Percentiles rank a stretch among this genome's conserved stretches.
phyloP scores from a whole-genome alignment of 2,888 invertebrate species.

The Agrilus cyanescens region DNA sequence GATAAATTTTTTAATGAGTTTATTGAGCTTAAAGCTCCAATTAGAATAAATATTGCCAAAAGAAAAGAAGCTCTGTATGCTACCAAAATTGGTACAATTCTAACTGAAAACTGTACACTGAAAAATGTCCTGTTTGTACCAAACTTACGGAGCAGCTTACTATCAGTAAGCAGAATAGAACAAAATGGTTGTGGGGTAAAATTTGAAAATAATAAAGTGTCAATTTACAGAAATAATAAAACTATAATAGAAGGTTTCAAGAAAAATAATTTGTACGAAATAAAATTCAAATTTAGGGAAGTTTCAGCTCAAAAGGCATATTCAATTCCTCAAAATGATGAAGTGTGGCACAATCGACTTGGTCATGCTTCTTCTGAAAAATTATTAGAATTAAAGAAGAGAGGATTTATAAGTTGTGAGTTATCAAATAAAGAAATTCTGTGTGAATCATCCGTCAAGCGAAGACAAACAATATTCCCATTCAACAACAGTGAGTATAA shows the following conservation, averaged over 20 bases:
- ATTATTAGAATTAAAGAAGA: conserved; percentile 3
- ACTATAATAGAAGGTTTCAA: conserved; percentile 15
- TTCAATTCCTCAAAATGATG: conserved; percentile 1
- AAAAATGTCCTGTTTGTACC: conserved; percentile 18
- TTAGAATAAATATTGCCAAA: conserved; percentile 11
- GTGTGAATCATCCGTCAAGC: conserved; percentile 5
- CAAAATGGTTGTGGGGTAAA: conserved; percentile 18
- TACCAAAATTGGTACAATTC: conserved; percentile 7
- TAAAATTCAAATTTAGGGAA: conserved; percentile 11
- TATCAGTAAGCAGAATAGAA: conserved; percentile 23
- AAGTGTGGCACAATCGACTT: conserved; percentile 1
- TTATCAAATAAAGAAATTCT: conserved; percentile 1
- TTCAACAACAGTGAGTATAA: not conserved
- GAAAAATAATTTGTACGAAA: conserved; percentile 11
- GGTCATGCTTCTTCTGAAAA: not conserved
- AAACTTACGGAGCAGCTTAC: conserved; percentile 19
- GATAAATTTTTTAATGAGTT: too few relatives aligned
- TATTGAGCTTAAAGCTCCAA: too few relatives aligned
- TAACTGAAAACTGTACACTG: conserved; percentile 10
- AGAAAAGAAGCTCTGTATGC: conserved; percentile 8
- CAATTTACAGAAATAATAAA: too few relatives aligned
- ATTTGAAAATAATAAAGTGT: conserved; percentile 15
- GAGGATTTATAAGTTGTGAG: not conserved
- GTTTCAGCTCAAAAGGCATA: conserved; percentile 10
- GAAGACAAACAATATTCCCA: conserved; percentile 3